Conservation (phyloP, 2,113 vertebrate species). For the Sinocyclocheilus grahami region DNA sequence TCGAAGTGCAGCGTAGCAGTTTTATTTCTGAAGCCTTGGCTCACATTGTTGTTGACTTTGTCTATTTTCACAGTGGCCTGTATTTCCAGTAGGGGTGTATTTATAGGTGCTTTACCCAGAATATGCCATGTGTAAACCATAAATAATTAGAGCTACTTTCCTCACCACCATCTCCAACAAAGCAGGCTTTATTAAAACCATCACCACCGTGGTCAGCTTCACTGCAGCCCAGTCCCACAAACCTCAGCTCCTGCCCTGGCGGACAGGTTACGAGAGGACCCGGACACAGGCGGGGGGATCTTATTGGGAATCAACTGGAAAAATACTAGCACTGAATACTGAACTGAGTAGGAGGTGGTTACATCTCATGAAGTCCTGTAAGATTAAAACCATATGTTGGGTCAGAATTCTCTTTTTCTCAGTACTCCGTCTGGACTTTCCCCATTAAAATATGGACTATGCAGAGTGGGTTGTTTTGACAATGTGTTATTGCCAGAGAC, state of each 20-base stretch:
- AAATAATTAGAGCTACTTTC: conserved; percentile 57
- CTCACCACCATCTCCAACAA: conserved; percentile 49
- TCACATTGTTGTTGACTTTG: conserved; percentile 52
- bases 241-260: conserved; percentile 1
- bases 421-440: conserved; percentile 22
- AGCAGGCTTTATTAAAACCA: conserved; percentile 53
- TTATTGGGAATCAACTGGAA: conserved; percentile 52
- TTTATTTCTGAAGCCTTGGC: conserved; percentile 53
- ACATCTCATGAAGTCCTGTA: conserved; percentile 25
- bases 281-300: conserved; percentile 27
- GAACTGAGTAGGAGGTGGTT: conserved; percentile 38
- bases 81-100: conserved; percentile 53
- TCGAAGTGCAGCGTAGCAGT: conserved; percentile 44
- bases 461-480: conserved; percentile 31
- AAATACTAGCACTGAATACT: conserved; percentile 49
- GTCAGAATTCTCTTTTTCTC: conserved; percentile 28
- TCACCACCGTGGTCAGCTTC: conserved; percentile 43
- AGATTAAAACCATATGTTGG: conserved; percentile 49
- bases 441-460: conserved; percentile 22
- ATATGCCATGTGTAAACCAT: conserved; percentile 50
- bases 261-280: conserved; percentile 33
- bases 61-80: conserved; percentile 46
- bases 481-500: conserved; percentile 26
- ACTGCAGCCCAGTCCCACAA: conserved; percentile 34
- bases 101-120: conserved; percentile 56